phyloP scores from a whole-genome alignment of 2,888 invertebrate genomes.

The Eupithecia subfuscata region DNA sequence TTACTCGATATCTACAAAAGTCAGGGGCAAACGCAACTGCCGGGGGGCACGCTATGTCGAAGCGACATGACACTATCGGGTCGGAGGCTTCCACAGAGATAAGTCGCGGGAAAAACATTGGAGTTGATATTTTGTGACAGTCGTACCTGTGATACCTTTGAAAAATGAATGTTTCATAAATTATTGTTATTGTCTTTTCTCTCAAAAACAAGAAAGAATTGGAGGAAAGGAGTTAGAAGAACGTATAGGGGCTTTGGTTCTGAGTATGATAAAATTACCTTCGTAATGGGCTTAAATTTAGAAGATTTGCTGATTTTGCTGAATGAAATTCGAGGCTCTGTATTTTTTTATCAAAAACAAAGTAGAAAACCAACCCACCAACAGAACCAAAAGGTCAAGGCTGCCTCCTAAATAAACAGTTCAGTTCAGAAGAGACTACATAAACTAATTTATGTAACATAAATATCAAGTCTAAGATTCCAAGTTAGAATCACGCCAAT shows the following conservation, averaged over 20 bases:
- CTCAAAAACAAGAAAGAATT: not conserved
- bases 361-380: not conserved
- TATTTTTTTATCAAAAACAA: not conserved
- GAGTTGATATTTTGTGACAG: not conserved
- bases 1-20: conserved; percentile 19
- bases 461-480: conserved; percentile 3
- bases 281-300: not conserved
- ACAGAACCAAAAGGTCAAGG: not conserved
- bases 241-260: not conserved
- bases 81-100: conserved; percentile 2
- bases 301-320: not conserved
- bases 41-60: conserved; percentile 20
- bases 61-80: conserved; percentile 13
- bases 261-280: not conserved
- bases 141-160: not conserved
- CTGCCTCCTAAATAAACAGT: not conserved
- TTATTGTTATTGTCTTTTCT: not conserved
- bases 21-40: conserved; percentile 25
- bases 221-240: not conserved
- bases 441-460: not conserved
- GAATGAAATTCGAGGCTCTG: not conserved
- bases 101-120: not conserved
- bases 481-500: not conserved
- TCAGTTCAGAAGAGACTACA: not conserved
- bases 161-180: not conserved